A percentile compares a stretch with the other conserved stretches of the same genome.
These are phyloP conservation scores for Ancistrus triradiatus DNA, from an alignment of 2,113 vertebrate genomes.

Conservation along the genomic window DNA sequence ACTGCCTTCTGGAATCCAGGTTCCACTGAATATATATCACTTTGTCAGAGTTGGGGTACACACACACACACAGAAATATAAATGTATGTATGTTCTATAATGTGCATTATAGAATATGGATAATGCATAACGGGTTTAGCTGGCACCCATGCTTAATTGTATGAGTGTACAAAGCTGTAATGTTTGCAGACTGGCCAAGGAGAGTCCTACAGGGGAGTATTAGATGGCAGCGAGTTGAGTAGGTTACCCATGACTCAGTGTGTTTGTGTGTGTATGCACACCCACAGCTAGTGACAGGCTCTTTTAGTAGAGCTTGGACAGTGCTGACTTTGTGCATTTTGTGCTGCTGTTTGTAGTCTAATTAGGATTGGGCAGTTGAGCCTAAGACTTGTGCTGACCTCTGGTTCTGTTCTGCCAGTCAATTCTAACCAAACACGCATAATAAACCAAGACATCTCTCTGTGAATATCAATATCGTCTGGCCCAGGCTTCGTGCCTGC, in stretches of 20 bases:
- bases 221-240: conserved; percentile 11
- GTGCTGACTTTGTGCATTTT: conserved; percentile 9
- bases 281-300: conserved; percentile 29
- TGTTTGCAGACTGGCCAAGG: conserved; percentile 14
- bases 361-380: conserved; percentile 26
- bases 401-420: conserved; percentile 24
- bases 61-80: too few relatives aligned
- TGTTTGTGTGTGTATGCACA: conserved; percentile 21
- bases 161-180: too few relatives aligned
- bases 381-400: conserved; percentile 27
- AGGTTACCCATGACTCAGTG: conserved; percentile 8
- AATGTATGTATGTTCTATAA: too few relatives aligned
- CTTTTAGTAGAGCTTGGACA: conserved; percentile 35
- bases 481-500: conserved; percentile 26
- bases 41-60: too few relatives aligned
- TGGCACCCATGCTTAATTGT: too few relatives aligned
- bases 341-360: not conserved
- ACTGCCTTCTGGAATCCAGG: too few relatives aligned
- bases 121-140: too few relatives aligned
- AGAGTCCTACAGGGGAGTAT: not conserved
- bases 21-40: too few relatives aligned
- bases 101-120: too few relatives aligned
- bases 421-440: conserved; percentile 18
- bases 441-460: conserved; percentile 9
- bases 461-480: conserved; percentile 44